A percentile compares a stretch with the other conserved stretches of the same genome.
These are phyloP conservation scores for Dasysyrphus tricinctus DNA, from an alignment of 2,888 invertebrate genomes.

Conservation along the genomic window DNA sequence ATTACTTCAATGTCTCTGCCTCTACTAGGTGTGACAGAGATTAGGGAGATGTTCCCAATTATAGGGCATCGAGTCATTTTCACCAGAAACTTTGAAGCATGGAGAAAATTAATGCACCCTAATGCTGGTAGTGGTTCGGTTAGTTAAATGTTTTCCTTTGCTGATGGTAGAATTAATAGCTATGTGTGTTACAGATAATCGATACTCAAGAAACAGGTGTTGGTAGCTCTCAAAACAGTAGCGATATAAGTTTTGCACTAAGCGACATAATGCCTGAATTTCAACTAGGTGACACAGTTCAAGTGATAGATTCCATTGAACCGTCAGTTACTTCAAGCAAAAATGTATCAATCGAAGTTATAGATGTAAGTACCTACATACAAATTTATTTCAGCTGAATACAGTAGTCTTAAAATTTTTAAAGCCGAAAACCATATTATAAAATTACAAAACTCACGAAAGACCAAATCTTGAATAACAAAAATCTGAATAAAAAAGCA, in stretches of 20 bases:
- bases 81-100: neutral
- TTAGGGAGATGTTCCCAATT: neutral
- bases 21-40: neutral
- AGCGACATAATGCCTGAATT: neutral
- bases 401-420: too few species aligned
- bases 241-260: neutral
- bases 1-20: neutral
- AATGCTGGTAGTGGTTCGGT: neutral
- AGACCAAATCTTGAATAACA: too few species aligned
- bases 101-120: neutral
- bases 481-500: too few species aligned
- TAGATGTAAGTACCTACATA: too few species aligned
- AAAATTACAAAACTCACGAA: too few species aligned
- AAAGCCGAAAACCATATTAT: too few species aligned
- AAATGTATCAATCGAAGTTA: too few species aligned
- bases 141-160: neutral
- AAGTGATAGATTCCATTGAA: neutral
- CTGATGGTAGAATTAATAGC: neutral
- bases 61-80: neutral
- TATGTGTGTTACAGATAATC: neutral
- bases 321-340: neutral
- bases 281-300: neutral
- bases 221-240: neutral
- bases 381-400: too few species aligned
- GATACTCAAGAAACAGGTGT: neutral